A percentile compares a stretch with the other conserved stretches of the same genome.
phyloP scores from a whole-genome alignment of 2,888 invertebrate species.

The Drosophila subquinaria region DNA sequence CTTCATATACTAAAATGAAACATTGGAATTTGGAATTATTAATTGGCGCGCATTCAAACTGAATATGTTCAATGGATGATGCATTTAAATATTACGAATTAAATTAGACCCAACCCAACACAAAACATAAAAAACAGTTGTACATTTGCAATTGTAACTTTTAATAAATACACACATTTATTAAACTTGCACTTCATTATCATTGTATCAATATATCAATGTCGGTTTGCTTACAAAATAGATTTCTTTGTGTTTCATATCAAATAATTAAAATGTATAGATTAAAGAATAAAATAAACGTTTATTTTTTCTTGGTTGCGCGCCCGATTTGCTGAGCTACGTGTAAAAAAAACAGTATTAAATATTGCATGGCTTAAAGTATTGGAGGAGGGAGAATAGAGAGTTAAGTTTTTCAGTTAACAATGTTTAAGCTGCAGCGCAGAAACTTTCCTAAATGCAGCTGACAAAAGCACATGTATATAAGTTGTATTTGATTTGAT shows the following conservation, averaged over 20 bases:
- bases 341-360: conserved; percentile 66
- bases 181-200: conserved; percentile 76
- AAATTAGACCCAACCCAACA: conserved; percentile 5
- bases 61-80: neutral
- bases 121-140: neutral
- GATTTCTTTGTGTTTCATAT: conserved; percentile 43
- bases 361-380: conserved; percentile 59
- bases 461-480: conserved; percentile 60
- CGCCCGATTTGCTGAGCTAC: conserved; percentile 42
- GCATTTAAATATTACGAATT: conserved; percentile 10
- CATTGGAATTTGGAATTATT: conserved; percentile 18
- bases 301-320: conserved; percentile 58
- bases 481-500: conserved; percentile 20
- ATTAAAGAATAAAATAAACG: conserved; percentile 50
- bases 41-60: conserved; percentile 43
- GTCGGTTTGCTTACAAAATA: conserved; percentile 60
- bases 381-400: conserved; percentile 39
- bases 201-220: conserved; percentile 68
- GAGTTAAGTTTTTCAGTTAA: conserved; percentile 24
- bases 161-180: conserved; percentile 81
- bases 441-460: conserved; percentile 63
- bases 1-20: conserved; percentile 13
- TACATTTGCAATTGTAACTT: conserved; percentile 60
- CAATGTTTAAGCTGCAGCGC: conserved; percentile 48
- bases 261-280: conserved; percentile 67